Conservation (phyloP, 1,140 invertebrate genomes). For the Zophobas atratus region DNA sequence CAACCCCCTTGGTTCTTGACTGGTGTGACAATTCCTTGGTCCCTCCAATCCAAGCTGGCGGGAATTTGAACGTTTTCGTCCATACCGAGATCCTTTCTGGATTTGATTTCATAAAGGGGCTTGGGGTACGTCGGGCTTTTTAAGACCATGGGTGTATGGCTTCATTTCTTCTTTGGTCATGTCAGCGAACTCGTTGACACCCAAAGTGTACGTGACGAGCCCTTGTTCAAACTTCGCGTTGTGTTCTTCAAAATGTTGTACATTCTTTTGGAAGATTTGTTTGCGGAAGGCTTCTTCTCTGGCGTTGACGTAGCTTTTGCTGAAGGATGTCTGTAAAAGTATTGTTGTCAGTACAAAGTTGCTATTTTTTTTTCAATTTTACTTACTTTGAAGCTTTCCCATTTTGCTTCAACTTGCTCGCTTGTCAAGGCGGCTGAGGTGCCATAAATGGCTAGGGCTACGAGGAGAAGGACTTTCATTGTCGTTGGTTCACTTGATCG, state of each 20-base stretch:
- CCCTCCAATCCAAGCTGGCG: constrained; percentile 30
- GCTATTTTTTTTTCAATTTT: background rate
- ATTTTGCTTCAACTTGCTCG: constrained; percentile 23
- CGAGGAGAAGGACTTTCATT: constrained; percentile 13
- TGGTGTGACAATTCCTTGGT: constrained; percentile 18
- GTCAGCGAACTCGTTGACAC: constrained; percentile 26
- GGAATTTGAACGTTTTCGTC: background rate
- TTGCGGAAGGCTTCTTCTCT: constrained; percentile 16
- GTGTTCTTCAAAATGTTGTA: constrained; percentile 33
- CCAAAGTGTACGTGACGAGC: constrained; percentile 8
- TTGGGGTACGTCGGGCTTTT: background rate
- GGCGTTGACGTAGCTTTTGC: background rate
- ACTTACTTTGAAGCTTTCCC: constrained; percentile 28
- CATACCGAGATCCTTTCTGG: background rate
- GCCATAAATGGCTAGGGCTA: constrained; percentile 9
- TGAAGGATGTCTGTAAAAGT: background rate
- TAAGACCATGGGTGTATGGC: constrained; percentile 19
- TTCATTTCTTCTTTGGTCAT: constrained; percentile 36
- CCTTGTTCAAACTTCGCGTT: constrained; percentile 29
- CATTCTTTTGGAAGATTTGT: constrained; percentile 34
- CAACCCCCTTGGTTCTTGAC: constrained; percentile 30
- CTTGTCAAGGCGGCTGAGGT: background rate
- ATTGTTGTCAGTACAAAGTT: background rate
- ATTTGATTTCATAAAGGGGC: background rate
- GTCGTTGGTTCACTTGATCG: background rate